phyloP scores from a whole-genome alignment of 2,113 vertebrate genomes.

The Alethe castanea region DNA sequence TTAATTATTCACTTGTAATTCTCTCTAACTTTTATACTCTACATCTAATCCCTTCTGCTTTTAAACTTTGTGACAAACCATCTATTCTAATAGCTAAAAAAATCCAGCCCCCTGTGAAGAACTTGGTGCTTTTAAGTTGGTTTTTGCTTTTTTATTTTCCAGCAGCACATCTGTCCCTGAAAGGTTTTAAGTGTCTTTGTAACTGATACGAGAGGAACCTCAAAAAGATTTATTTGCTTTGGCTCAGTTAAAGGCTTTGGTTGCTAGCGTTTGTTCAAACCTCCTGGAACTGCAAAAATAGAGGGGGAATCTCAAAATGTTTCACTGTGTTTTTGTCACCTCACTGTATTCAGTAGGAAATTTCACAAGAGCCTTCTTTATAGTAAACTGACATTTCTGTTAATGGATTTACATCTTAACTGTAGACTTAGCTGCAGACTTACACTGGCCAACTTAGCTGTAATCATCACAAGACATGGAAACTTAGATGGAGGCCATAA shows the following conservation, averaged over 20 bases:
- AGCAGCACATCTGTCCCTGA: slow-evolving; percentile 19
- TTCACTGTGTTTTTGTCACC: slow-evolving; percentile 16
- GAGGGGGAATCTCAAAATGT: slow-evolving; percentile 8
- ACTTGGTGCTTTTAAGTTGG: not conserved
- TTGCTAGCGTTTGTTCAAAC: not conserved
- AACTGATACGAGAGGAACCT: not conserved
- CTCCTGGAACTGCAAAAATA: slow-evolving; percentile 32
- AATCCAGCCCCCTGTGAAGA: not conserved
- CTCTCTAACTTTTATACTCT: not conserved
- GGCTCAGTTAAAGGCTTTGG: slow-evolving; percentile 14
- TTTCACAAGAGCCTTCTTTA: slow-evolving; percentile 28
- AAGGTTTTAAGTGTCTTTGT: slow-evolving; percentile 33
- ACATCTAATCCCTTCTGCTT: not conserved
- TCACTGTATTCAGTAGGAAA: slow-evolving; percentile 15
- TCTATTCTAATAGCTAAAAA: not conserved
- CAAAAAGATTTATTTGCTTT: slow-evolving; percentile 37
- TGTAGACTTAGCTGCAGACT: slow-evolving; percentile 11
- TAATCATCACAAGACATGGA: not conserved
- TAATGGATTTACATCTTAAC: slow-evolving; percentile 13
- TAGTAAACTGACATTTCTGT: slow-evolving; percentile 38
- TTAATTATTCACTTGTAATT: slow-evolving; percentile 13
- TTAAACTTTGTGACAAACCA: not conserved
- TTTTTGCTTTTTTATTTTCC: slow-evolving; percentile 13
- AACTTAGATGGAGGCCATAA: not conserved
- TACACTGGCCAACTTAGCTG: not conserved